These are phyloP conservation scores for Ceratosolen fusciceps DNA, from an alignment of 1,140 invertebrate genomes.

Conservation along the genomic window DNA sequence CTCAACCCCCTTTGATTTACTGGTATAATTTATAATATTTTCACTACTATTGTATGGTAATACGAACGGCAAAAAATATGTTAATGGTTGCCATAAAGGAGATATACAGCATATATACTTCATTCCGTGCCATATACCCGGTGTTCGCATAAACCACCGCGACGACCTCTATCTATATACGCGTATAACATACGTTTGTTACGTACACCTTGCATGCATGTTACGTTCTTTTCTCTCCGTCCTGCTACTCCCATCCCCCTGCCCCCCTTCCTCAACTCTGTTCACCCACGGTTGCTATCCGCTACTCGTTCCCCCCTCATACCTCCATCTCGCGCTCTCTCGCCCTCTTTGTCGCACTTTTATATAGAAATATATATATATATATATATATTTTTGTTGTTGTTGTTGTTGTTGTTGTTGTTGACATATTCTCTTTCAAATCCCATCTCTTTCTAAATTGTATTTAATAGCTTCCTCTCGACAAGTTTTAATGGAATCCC, in stretches of 20 bases:
- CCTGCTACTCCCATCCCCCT: not conserved
- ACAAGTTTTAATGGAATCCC: constrained; percentile 33
- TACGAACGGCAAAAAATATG: constrained; percentile 69
- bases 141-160: constrained; percentile 61
- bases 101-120: constrained; percentile 68
- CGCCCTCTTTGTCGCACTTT: constrained; percentile 21
- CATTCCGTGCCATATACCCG: constrained; percentile 66
- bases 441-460: constrained; percentile 30
- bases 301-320: not conserved
- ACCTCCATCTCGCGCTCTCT: constrained; percentile 10
- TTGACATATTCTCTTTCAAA: constrained; percentile 18
- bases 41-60: constrained; percentile 71
- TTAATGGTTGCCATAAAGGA: constrained; percentile 71
- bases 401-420: too few relatives aligned
- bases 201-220: constrained; percentile 29
- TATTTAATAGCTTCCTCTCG: constrained; percentile 35
- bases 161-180: constrained; percentile 43
- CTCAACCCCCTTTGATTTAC: constrained; percentile 65
- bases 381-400: too few relatives aligned
- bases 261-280: constrained; percentile 12
- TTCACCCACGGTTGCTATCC: constrained; percentile 8
- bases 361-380: too few relatives aligned
- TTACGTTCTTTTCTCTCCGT: constrained; percentile 10
- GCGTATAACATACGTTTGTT: constrained; percentile 20
- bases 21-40: constrained; percentile 70